Percentiles rank a stretch among this genome's conserved stretches.
These are phyloP conservation scores for Mus musculus DNA, from an alignment of 2,113 vertebrate species.

Conservation along the genomic window GRCm39 chr9:70399501-70400000, in stretches of 20 bases:
- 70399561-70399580: slow-evolving; percentile 15
- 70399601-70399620: not conserved
- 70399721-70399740: not conserved
- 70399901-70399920: not conserved
- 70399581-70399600: not conserved
- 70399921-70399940: not conserved
- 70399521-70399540: not conserved
- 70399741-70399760: not conserved
- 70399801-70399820: not conserved
- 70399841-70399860: not conserved
- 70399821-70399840: not conserved
- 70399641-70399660: slow-evolving; percentile 43
- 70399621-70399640: not conserved
- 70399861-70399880: not conserved
- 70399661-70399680: not conserved
- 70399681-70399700: not conserved
- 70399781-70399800: not conserved
- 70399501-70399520: slow-evolving; percentile 22
- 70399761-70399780: not conserved
- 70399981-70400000: not conserved
- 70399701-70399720: not conserved
- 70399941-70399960: slow-evolving; percentile 22
- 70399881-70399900: not conserved
- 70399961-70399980: not conserved
- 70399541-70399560: slow-evolving; percentile 28